A percentile compares a stretch with the other conserved stretches of the same genome.
These are phyloP conservation scores for Euspilapteryx auroguttella DNA, from an alignment of 2,888 invertebrate species.

Conservation along the genomic window DNA sequence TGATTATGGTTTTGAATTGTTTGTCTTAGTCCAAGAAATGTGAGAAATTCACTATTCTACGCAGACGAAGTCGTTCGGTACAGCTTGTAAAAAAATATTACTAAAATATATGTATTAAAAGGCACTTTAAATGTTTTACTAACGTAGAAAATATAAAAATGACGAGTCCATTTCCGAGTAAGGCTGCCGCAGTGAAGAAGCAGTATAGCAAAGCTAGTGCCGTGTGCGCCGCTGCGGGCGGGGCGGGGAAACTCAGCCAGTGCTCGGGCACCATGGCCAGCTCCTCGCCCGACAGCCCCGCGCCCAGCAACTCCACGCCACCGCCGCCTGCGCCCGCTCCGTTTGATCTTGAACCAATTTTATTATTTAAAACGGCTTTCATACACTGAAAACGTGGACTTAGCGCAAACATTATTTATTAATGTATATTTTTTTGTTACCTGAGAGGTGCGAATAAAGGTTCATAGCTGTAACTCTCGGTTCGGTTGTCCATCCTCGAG, in stretches of 20 bases:
- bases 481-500: slow-evolving; percentile 32
- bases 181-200: slow-evolving; percentile 71
- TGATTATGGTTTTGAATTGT: no score
- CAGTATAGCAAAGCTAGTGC: slow-evolving; percentile 76
- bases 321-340: slow-evolving; percentile 12
- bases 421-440: slow-evolving; percentile 13
- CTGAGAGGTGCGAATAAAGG: slow-evolving; percentile 43
- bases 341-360: slow-evolving; percentile 18
- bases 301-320: slow-evolving; percentile 63
- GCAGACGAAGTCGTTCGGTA: no score
- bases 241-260: slow-evolving; percentile 79
- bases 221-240: slow-evolving; percentile 80
- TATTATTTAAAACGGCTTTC: no score
- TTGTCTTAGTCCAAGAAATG: no score
- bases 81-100: no score
- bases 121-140: no score
- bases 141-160: slow-evolving; percentile 82
- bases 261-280: slow-evolving; percentile 77
- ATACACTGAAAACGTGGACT: no score
- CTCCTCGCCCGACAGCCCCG: slow-evolving; percentile 77
- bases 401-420: no score
- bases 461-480: slow-evolving; percentile 28
- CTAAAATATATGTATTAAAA: no score
- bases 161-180: slow-evolving; percentile 82
- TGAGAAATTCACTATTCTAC: no score